Conservation (phyloP, 2,797 vertebrate species). For the Neosalanx taihuensis region DNA sequence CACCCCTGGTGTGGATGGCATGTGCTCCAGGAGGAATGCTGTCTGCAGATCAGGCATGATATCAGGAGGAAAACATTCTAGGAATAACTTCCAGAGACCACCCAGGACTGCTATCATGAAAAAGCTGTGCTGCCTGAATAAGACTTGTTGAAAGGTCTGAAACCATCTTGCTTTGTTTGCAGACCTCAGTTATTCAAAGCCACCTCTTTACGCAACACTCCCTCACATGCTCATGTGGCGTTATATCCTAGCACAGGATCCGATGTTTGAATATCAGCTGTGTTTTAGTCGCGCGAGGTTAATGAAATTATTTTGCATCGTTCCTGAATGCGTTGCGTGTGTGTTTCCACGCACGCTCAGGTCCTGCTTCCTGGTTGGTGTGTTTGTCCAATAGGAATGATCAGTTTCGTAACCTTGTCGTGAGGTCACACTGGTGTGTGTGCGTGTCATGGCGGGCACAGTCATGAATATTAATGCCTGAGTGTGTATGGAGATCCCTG, state of each 20-base stretch:
- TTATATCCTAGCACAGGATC: not conserved
- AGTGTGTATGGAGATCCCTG: conserved; percentile 21
- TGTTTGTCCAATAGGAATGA: not conserved
- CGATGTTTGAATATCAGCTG: not conserved
- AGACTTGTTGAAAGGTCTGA: not conserved
- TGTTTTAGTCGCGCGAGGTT: not conserved
- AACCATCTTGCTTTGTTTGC: not conserved
- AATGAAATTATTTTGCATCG: not conserved
- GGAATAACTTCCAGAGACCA: no score
- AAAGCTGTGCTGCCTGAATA: no score
- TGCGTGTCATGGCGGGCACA: conserved; percentile 38
- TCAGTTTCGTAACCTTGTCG: conserved; percentile 44
- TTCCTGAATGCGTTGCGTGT: conserved; percentile 23
- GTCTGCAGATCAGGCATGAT: no score
- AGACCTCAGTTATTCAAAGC: not conserved
- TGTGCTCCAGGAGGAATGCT: no score
- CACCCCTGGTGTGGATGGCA: no score
- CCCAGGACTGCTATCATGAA: no score
- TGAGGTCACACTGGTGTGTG: conserved; percentile 44
- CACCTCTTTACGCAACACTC: not conserved
- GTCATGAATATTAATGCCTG: conserved; percentile 61
- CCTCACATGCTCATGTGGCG: not conserved
- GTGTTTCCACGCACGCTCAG: conserved; percentile 30
- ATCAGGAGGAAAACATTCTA: no score
- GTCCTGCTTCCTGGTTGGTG: not conserved